Conservation (phyloP, 2,888 invertebrate genomes). For the Ectemnius continuus region DNA sequence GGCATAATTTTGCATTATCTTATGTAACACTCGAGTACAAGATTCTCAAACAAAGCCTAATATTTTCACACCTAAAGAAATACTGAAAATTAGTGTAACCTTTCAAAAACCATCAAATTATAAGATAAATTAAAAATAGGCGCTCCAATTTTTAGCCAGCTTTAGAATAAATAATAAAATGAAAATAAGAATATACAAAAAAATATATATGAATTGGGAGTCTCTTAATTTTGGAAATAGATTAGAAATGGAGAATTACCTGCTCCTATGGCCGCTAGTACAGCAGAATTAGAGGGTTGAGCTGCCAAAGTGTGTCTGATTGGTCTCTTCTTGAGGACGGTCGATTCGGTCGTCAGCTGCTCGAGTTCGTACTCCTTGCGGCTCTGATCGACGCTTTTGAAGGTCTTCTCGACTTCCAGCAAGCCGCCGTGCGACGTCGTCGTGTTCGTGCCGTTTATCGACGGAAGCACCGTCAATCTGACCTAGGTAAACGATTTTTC, state of each 20-base stretch:
- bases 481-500: constrained; percentile 75
- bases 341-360: constrained; percentile 71
- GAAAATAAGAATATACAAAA: too few relatives aligned
- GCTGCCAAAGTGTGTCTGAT: constrained; percentile 73
- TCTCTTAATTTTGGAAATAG: neutral
- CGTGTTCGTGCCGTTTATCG: constrained; percentile 81
- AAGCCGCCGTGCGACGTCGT: constrained; percentile 86
- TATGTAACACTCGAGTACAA: neutral
- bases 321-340: constrained; percentile 64
- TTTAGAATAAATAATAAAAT: too few relatives aligned
- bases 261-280: constrained; percentile 87
- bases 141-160: too few relatives aligned
- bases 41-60: neutral
- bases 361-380: constrained; percentile 76
- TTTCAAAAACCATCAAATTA: too few relatives aligned
- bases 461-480: constrained; percentile 86
- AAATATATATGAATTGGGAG: too few relatives aligned
- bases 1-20: too few relatives aligned
- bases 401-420: constrained; percentile 86
- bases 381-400: constrained; percentile 84
- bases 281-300: constrained; percentile 81
- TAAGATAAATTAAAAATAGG: neutral
- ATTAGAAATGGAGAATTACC: constrained; percentile 66
- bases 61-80: neutral
- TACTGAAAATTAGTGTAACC: too few relatives aligned